A percentile compares a stretch with the other conserved stretches of the same genome.
phyloP scores from a whole-genome alignment of 2,113 vertebrate genomes.

The Petromus typicus region DNA sequence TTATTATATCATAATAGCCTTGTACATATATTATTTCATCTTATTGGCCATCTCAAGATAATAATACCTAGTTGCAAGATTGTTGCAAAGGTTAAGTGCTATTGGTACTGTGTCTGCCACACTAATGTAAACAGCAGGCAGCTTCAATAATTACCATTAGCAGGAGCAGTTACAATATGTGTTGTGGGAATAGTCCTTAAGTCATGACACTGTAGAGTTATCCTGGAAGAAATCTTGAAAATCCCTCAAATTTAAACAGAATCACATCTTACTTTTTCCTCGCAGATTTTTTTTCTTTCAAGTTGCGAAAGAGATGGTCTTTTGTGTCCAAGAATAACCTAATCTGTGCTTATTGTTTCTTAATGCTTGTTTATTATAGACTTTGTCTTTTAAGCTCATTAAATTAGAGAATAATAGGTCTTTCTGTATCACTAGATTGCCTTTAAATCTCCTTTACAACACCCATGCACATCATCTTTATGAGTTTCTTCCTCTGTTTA shows the following conservation, averaged over 20 bases:
- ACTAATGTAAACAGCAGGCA: background rate
- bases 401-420: background rate
- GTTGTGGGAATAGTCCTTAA: background rate
- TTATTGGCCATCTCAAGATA: background rate
- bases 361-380: background rate
- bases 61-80: background rate
- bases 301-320: background rate
- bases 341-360: background rate
- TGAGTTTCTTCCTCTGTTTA: background rate
- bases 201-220: background rate
- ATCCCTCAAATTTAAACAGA: background rate
- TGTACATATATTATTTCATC: background rate
- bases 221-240: background rate
- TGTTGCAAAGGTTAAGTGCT: background rate
- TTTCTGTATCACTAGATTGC: background rate
- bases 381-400: background rate
- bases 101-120: background rate
- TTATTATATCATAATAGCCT: background rate
- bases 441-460: background rate
- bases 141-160: background rate
- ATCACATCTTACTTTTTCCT: background rate
- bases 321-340: background rate
- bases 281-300: background rate
- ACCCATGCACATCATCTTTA: background rate
- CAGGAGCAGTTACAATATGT: background rate